Evolutionary conservation across 2,113 vertebrate genomes (phyloP), one percentile per base, ranked within the genome.

Genomic region (Okapia johnstoni): DNA sequence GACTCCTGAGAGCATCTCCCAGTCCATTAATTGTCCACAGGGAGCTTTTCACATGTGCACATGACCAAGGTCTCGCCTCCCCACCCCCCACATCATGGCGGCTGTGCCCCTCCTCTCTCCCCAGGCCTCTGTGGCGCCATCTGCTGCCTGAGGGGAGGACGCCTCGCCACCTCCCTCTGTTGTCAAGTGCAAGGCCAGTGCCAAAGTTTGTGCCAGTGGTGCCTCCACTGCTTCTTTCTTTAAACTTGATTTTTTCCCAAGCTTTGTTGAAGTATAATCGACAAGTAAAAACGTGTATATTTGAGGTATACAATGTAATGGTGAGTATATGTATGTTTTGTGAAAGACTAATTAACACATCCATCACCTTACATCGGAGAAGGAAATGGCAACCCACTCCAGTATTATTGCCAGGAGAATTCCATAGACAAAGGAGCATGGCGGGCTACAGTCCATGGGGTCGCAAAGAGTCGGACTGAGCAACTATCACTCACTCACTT

Each of bases 21-120:
- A 54, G n/a, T 28, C 25, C 33, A 2, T 70, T 61, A 15, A 5
- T 43, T 80, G 26, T 28, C 23, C 12, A 3, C 66, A 50, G 80
- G 55, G 14, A 80, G 16, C 16, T 2, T 8, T 77, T 76, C 52
- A 40, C 36, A 36, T 77, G 4, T 61, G 13, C 61, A 1, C 6
- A 2, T 28, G 52, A 36, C 50, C 14, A 0, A n/a, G 54, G 43
- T 60, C 46, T 85, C 50, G 36, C 28, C 16, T 7, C 43, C 28
- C 21, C 16, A 25, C 50, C 1, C 7, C 25, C 61, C 1, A 2
- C 0, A 8, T n/a, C 33, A 7, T 5, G 4, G 46, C 48, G 43
- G 48, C 81, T 85, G 10, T 50, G 66, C 54, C 21, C 25, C 36
- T 50, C 57, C 16, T 73, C 33, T 17, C 52, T 48, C 26, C 2